phyloP scores from a whole-genome alignment of 2,113 vertebrate species.

The Diadophis punctatus region DNA sequence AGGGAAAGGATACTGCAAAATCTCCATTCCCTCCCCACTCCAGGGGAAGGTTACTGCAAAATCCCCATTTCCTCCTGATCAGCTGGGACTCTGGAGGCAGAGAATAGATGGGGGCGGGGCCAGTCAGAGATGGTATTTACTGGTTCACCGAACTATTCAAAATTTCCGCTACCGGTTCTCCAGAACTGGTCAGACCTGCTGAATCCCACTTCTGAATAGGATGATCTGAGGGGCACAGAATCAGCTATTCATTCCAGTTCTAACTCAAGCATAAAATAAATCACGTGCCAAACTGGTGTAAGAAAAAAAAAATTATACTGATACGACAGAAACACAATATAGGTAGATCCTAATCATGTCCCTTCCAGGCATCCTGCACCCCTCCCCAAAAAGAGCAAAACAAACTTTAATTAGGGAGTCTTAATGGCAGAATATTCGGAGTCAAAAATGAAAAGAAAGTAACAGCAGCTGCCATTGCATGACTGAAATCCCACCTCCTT shows the following conservation, averaged over 20 bases:
- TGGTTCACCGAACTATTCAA: no score
- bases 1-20: no score
- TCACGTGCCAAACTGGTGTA: neutral
- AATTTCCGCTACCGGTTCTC: no score
- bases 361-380: neutral
- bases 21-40: no score
- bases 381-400: neutral
- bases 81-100: no score
- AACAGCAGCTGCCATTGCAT: neutral
- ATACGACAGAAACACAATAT: rapidly evolving
- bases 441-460: neutral
- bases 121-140: no score
- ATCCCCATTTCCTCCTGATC: no score
- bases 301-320: neutral
- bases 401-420: neutral
- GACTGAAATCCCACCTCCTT: neutral
- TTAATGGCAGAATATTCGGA: neutral
- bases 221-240: neutral
- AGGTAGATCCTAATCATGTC: neutral
- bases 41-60: no score
- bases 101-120: no score
- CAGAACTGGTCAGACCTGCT: no score
- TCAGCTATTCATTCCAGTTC: neutral
- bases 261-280: neutral
- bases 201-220: no score